Conservation (phyloP, 1,140 invertebrate species). For the Drosophila arawakana region DNA sequence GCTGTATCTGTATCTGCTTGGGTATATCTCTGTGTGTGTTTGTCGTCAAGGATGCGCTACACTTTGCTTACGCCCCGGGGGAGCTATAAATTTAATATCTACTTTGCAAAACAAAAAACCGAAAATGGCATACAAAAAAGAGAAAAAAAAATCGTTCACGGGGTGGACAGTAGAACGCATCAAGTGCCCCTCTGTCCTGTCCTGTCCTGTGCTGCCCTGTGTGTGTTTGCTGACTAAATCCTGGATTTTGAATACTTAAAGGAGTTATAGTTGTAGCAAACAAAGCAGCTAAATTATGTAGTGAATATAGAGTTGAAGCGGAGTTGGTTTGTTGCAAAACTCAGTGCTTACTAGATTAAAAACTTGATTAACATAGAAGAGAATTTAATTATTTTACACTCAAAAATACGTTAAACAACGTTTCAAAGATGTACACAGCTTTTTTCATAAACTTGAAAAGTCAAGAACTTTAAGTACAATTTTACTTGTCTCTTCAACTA, state of each 20-base stretch:
- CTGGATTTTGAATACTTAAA: conserved; percentile 30
- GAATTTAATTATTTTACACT: no score
- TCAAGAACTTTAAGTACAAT: no score
- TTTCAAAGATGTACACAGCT: no score
- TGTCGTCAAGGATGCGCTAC: conserved; percentile 58
- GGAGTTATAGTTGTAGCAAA: neutral
- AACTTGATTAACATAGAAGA: no score
- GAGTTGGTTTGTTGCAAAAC: no score
- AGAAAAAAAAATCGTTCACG: conserved; percentile 51
- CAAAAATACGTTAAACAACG: no score
- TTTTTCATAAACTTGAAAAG: no score
- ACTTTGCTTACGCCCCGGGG: conserved; percentile 80
- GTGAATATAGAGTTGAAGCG: neutral
- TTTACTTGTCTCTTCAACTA: no score
- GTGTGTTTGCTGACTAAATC: neutral
- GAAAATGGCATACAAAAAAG: conserved; percentile 44
- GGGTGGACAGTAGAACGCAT: conserved; percentile 26
- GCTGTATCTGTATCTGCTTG: conserved; percentile 5
- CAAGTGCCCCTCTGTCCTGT: neutral
- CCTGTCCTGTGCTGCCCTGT: neutral
- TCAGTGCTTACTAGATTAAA: no score
- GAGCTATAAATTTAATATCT: conserved; percentile 84
- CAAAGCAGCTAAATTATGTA: neutral
- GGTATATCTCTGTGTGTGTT: conserved; percentile 10
- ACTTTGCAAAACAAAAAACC: conserved; percentile 82